Percentiles rank a stretch among this genome's conserved stretches.
Conservation (phyloP, 2,113 vertebrate species). For the Ptychochromis oligacanthus region DNA sequence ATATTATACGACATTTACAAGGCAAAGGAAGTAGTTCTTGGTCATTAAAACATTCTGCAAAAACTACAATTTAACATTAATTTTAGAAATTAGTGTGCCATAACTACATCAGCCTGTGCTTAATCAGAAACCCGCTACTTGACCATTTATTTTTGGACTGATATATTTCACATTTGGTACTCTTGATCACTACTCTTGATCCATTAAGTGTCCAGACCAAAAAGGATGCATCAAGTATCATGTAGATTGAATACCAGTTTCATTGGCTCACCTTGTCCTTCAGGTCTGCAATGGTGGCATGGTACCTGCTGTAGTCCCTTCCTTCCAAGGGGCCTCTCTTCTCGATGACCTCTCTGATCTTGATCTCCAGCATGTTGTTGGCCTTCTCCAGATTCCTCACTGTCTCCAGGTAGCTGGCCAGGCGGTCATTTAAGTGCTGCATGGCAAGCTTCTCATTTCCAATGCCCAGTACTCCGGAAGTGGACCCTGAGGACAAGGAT, state of each 20-base stretch:
- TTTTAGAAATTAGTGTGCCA: neutral
- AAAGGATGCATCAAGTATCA: neutral
- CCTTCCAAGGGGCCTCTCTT: slow-evolving; percentile 71
- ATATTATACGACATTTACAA: neutral
- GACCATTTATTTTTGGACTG: neutral
- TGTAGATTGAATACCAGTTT: neutral
- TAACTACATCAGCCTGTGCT: neutral
- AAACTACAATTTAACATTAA: neutral
- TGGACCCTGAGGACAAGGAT: neutral
- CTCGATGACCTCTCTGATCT: slow-evolving; percentile 76
- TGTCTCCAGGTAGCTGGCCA: slow-evolving; percentile 79
- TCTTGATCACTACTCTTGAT: neutral
- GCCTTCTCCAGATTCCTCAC: slow-evolving; percentile 79
- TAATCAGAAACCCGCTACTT: neutral
- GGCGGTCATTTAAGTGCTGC: slow-evolving; percentile 80
- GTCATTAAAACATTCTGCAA: neutral
- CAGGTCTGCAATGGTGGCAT: slow-evolving; percentile 65
- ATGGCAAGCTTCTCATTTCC: slow-evolving; percentile 75
- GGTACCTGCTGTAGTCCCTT: slow-evolving; percentile 70
- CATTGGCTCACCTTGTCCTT: slow-evolving; percentile 74
- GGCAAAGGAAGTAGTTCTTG: neutral
- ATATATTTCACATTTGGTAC: neutral
- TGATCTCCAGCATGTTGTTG: slow-evolving; percentile 75
- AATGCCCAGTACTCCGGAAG: slow-evolving; percentile 43
- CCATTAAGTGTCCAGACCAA: neutral